Conservation (phyloP, 2,888 invertebrate species). For the Drosophila koepferae region DNA sequence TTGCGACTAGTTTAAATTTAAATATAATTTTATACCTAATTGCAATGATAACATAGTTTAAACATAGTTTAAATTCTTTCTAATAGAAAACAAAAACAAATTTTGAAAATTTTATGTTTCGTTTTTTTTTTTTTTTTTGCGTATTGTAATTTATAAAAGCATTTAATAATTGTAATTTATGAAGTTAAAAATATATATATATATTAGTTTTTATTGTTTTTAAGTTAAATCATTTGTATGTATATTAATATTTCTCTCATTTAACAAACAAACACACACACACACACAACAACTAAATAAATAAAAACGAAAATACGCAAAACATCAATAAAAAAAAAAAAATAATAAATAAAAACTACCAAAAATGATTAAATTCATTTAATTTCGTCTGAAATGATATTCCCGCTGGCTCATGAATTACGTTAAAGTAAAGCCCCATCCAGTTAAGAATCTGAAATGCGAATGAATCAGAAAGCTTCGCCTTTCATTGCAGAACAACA, state of each 20-base stretch:
- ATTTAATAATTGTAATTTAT: conserved; percentile 75
- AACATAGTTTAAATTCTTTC: no score
- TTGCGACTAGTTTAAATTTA: conserved; percentile 47
- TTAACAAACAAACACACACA: conserved; percentile 51
- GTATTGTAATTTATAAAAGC: conserved; percentile 70
- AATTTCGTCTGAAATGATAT: not conserved
- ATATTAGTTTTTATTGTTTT: conserved; percentile 70
- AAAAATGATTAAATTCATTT: conserved; percentile 28
- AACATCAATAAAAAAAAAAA: conserved; percentile 47
- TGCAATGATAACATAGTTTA: conserved; percentile 59
- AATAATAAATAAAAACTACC: conserved; percentile 35
- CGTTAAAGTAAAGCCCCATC: not conserved
- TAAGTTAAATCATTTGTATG: conserved; percentile 57
- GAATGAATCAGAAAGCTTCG: not conserved
- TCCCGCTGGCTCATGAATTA: no score
- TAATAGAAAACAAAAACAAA: conserved; percentile 29
- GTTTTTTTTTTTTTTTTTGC: conserved; percentile 14
- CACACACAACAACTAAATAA: conserved; percentile 39
- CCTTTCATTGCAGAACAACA: not conserved
- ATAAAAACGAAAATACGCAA: conserved; percentile 48
- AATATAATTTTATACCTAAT: conserved; percentile 65
- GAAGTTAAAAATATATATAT: conserved; percentile 34
- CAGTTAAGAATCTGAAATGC: not conserved
- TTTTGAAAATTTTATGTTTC: conserved; percentile 63
- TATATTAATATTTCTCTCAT: conserved; percentile 49